Conservation (phyloP, 2,113 vertebrate genomes). For the Tor tambroides region DNA sequence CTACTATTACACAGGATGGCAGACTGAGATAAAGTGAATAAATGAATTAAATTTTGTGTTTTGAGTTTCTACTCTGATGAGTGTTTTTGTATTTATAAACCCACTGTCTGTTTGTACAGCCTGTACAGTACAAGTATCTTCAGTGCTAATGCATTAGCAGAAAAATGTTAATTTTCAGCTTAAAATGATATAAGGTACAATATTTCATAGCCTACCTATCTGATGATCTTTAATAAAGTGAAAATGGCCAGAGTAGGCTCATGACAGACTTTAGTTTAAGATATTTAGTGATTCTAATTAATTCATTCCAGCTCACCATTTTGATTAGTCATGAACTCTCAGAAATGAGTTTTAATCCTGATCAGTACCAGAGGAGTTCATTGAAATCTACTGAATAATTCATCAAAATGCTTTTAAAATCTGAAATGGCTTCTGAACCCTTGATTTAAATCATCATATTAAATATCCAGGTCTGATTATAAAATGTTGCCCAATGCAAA, state of each 20-base stretch:
- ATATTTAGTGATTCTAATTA: conserved; percentile 47
- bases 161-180: background rate
- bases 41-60: background rate
- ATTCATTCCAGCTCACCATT: conserved; percentile 48
- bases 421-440: background rate
- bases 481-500: background rate
- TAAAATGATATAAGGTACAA: conserved; percentile 1
- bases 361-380: conserved; percentile 42
- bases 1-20: background rate
- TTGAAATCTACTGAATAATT: conserved; percentile 44
- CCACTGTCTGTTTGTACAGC: background rate
- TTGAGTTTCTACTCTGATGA: background rate
- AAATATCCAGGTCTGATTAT: background rate
- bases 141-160: background rate
- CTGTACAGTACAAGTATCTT: background rate
- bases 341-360: conserved; percentile 30
- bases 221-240: background rate
- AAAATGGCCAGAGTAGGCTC: background rate
- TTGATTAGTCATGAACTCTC: conserved; percentile 43
- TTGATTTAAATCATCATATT: background rate
- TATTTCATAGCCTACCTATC: background rate
- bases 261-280: background rate
- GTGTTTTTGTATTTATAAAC: background rate
- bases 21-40: background rate
- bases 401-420: conserved; percentile 28